Base-by-base conservation (phyloP, 1,140 invertebrate genomes). In the Parapsyche elsis region DNA sequence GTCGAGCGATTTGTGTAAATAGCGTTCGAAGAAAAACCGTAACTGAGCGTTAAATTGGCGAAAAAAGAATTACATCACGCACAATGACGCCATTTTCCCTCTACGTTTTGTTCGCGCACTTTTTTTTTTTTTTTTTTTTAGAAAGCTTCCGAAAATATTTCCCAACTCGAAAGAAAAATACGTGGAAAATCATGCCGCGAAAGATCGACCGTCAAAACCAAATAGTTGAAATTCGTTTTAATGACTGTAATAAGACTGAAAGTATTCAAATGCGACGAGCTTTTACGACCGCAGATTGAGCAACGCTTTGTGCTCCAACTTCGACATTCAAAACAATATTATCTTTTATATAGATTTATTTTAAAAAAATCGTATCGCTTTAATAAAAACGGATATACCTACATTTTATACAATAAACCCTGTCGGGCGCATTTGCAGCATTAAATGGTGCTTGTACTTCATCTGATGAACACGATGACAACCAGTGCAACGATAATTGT, bases 21-120 rank as follows among this genome's bases (percentile, higher is more conserved):
- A 24, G 71, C 71, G 71, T 53, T 45, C 71, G 49, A 74, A 74
- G 71, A 74, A 61, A 74, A 74, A 74, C 71, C 49, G 71, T 74
- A 74, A 74, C 71, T 74, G 49, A 74, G 44, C 71, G 71, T 74
- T 45, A 74, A 74, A 74, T 74, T 74, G 71, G 71, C 49, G 71
- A 74, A 74, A 74, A 71, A 74, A 61, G 57, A 74, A 74, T 74
- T 74, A 74, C 71, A 74, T 74, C 71, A 74, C 71, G 71, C 71
- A 74, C 71, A 74, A 49, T 53, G 71, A 53, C 71, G 71, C 71
- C 71, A 74, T 74, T 74, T 74, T 74, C 44, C 44, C 21, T 44
- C 9, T 16, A 49, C 49, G 71, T 74, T 49, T 49, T 45, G 49
- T 49, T 74, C 49, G 26, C 30, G 30, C 46, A 45, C 71, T 38